Evolutionary conservation across 2,113 vertebrate species (phyloP).

Genomic region (Pterophyllum scalare): DNA sequence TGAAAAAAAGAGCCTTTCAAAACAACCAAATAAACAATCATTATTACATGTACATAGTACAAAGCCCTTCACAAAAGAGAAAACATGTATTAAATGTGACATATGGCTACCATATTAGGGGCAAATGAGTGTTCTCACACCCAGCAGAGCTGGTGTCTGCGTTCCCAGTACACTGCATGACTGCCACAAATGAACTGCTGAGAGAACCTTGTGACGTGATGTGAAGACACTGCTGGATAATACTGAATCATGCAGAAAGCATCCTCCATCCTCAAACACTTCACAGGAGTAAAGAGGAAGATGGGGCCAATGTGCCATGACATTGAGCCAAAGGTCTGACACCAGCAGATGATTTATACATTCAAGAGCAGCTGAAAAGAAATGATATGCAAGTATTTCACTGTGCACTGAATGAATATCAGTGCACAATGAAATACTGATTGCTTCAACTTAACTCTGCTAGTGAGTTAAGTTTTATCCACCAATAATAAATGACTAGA

Average conservation of each 20-base stretch:
- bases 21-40: not conserved
- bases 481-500: accelerated
- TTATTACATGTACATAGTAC: not conserved
- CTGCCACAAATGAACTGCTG: not conserved
- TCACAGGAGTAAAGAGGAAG: not conserved
- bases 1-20: not conserved
- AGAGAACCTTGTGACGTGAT: not conserved
- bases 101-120: not conserved
- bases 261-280: not conserved
- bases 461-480: not conserved
- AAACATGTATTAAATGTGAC: not conserved
- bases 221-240: not conserved
- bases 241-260: slow-evolving; percentile 3
- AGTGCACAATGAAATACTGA: not conserved
- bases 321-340: not conserved
- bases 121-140: not conserved
- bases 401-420: slow-evolving; percentile 6
- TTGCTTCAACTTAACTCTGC: not conserved
- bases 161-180: not conserved
- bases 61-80: too few relatives aligned
- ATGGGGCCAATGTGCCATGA: not conserved
- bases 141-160: not conserved
- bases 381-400: not conserved
- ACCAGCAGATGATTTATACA: not conserved
- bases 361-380: not conserved